Evolutionary conservation across 2,888 invertebrate genomes (phyloP).

Genomic region (Scrobipalpa atriplicella): DNA sequence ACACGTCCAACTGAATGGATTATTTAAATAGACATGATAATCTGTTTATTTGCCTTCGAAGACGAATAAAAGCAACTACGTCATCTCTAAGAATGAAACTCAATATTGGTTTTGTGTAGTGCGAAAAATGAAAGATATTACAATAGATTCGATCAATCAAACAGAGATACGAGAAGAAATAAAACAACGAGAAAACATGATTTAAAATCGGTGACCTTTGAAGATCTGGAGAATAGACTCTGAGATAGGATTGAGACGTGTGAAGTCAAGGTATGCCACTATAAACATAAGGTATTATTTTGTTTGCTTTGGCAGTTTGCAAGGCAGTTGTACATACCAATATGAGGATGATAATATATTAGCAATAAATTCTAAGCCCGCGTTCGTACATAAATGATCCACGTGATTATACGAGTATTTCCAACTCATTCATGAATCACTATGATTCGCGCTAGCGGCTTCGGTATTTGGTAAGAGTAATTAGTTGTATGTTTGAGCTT

Average conservation of each 20-base stretch:
- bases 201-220: neutral
- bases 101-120: conserved; percentile 2
- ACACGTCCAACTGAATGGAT: conserved; percentile 2
- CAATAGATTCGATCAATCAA: neutral
- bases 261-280: neutral
- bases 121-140: neutral
- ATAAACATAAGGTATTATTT: neutral
- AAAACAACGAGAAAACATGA: neutral
- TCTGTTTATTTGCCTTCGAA: neutral
- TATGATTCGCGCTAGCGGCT: conserved; percentile 24
- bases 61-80: neutral
- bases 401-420: conserved; percentile 31
- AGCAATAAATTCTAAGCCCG: neutral
- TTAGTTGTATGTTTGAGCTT: conserved; percentile 21
- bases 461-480: conserved; percentile 23
- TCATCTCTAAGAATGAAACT: neutral
- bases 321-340: too few relatives aligned
- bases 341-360: neutral
- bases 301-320: neutral
- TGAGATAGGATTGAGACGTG: neutral
- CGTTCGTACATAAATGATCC: conserved; percentile 24
- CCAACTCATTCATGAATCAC: conserved; percentile 34
- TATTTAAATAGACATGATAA: conserved; percentile 5
- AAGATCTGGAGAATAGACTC: neutral
- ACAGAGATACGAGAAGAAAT: conserved; percentile 19